Evolutionary conservation across 2,113 vertebrate genomes (phyloP).

Genomic region (Sinosuthora webbiana): DNA sequence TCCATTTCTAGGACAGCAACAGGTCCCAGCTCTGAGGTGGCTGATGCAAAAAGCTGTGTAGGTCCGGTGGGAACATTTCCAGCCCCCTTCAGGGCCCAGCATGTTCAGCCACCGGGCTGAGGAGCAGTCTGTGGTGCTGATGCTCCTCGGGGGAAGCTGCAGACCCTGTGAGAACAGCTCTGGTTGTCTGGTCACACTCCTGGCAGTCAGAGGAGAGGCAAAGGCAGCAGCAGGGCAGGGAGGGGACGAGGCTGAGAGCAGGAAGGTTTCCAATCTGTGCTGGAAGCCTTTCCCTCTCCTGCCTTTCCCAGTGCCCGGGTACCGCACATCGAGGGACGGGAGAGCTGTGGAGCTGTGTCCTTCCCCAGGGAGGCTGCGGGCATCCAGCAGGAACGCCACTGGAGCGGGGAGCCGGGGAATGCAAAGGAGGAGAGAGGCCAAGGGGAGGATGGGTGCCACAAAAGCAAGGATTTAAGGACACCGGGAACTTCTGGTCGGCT

Average conservation of each 20-base stretch:
- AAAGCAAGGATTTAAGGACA: background rate
- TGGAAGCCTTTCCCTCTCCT: background rate
- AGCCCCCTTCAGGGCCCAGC: background rate
- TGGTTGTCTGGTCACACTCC: background rate
- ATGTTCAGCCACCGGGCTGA: accelerated
- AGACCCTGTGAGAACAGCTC: background rate
- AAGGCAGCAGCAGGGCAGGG: background rate
- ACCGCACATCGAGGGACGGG: accelerated
- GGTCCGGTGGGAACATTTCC: background rate
- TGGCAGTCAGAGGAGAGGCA: background rate
- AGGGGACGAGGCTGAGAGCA: accelerated
- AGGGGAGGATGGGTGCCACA: background rate
- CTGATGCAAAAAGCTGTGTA: accelerated
- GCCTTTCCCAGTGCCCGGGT: background rate
- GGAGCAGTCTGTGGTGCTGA: background rate
- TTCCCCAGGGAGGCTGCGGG: background rate
- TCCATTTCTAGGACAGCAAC: background rate
- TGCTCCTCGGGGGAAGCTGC: background rate
- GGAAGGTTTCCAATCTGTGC: background rate
- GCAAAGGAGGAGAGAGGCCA: background rate
- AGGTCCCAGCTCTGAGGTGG: background rate
- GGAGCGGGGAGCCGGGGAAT: accelerated
- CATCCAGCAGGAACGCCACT: background rate
- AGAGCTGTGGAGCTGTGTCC: accelerated
- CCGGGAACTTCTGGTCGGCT: background rate